A percentile compares a stretch with the other conserved stretches of the same genome.
Evolutionary conservation across 2,888 invertebrate species (phyloP).

Genomic region (Syritta pipiens): DNA sequence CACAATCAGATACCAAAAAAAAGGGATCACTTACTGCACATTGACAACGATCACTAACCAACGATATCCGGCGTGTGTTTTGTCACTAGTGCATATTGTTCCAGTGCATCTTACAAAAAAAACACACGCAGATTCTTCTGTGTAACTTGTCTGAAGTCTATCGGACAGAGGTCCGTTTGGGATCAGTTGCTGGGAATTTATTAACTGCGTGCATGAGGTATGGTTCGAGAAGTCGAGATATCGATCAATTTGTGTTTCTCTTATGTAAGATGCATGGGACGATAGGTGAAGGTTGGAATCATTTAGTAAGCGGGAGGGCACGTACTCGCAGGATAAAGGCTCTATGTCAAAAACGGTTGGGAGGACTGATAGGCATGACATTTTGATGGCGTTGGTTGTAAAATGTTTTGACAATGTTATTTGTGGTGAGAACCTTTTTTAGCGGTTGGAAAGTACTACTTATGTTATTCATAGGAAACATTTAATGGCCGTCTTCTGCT

Average conservation of each 20-base stretch:
- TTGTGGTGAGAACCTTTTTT: background rate
- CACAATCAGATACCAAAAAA: too few species aligned
- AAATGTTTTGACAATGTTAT: slow-evolving; percentile 19
- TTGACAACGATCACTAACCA: too few species aligned
- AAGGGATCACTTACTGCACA: too few species aligned
- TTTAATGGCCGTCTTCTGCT: too few species aligned
- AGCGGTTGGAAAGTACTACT: too few species aligned
- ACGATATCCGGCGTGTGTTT: too few species aligned
- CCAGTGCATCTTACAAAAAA: too few species aligned
- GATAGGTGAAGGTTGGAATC: background rate
- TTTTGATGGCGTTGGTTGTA: slow-evolving; percentile 18
- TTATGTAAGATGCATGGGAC: slow-evolving; percentile 34
- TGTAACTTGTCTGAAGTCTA: too few species aligned
- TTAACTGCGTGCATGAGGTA: slow-evolving; percentile 38
- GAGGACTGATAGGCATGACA: slow-evolving; percentile 29
- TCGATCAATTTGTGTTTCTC: slow-evolving; percentile 41
- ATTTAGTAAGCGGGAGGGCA: slow-evolving; percentile 13
- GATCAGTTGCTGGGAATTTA: slow-evolving; percentile 36
- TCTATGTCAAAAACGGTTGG: slow-evolving; percentile 14
- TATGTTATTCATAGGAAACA: too few species aligned
- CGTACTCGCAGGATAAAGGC: background rate
- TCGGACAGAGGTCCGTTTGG: slow-evolving; percentile 39
- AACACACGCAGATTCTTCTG: too few species aligned
- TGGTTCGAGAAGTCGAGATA: slow-evolving; percentile 27
- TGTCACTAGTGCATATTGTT: too few species aligned